Evolutionary conservation across 2,797 vertebrate genomes (phyloP).

Genomic region (Tangara arthus): DNA sequence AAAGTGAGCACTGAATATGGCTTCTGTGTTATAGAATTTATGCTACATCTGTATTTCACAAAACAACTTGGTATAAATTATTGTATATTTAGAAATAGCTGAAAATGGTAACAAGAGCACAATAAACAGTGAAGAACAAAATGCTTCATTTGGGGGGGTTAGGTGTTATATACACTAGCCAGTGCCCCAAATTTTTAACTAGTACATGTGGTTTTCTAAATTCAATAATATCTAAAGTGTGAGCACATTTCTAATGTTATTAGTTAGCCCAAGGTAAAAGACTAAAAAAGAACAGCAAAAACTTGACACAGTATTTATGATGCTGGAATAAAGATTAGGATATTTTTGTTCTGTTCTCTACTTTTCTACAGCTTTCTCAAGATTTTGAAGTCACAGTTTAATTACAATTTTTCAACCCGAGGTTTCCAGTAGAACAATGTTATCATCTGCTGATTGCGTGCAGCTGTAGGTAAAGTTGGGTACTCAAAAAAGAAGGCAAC

Average conservation of each 20-base stretch:
- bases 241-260: not conserved
- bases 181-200: not conserved
- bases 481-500: not conserved
- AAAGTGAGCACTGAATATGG: not conserved
- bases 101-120: not conserved
- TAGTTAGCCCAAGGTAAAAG: not conserved
- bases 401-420: not conserved
- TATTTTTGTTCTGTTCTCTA: not conserved
- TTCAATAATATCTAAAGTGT: not conserved
- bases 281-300: not conserved
- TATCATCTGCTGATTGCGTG: not conserved
- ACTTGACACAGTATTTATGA: not conserved
- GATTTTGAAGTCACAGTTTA: not conserved
- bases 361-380: not conserved
- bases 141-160: not conserved
- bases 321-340: not conserved
- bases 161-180: not conserved
- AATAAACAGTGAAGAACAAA: not conserved
- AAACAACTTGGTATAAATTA: not conserved
- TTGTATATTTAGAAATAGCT: slow-evolving; percentile 14
- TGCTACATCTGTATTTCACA: not conserved
- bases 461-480: not conserved
- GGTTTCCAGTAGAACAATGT: not conserved
- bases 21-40: not conserved
- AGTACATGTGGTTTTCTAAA: not conserved